Base-by-base conservation (phyloP, 1,140 invertebrate species). In the Scaptomyza pallida region DNA sequence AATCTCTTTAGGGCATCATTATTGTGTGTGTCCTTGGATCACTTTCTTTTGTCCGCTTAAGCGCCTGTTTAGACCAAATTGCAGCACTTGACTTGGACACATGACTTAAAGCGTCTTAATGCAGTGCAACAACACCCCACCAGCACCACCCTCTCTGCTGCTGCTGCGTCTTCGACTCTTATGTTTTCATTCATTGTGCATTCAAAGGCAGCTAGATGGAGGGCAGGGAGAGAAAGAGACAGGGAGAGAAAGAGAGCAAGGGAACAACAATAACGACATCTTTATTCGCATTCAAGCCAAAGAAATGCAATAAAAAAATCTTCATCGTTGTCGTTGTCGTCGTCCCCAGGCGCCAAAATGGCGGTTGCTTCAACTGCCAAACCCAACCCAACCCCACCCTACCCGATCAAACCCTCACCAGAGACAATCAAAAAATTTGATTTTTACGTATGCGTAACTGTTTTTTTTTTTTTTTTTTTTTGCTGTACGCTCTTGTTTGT, bases 381-480 rank as follows among this genome's bases (percentile, higher is more conserved):
- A 19, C 21, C 17, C 13, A 3, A 10, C 9, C 13, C 15, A 21
- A 17, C 12, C 21, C 17, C 13, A 3, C 6, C 9, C 13, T 12
- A 21, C 3, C 26, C 8, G 33, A 37, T 37, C 33, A 37, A 37
- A 37, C 15, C 30, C 13, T n/a, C 15, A 0, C 9, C 17, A 60
- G 47, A 78, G 82, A 86, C 77, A 81, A 88, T 81, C 82, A 88
- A 76, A 75, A 81, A 82, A 78, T 72, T 81, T 86, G 69, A 78
- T 74, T 88, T 81, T 86, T 78, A 81, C 81, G 73, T 86, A 85
- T 85, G 80, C 81, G 81, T 88, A 75, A 81, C 81, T 62, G 57
- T 67, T 77, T 81, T 35, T 35, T 35, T 35, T 35, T 35, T 57
- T 35, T 35, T 35, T 57, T 67, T 77, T 81, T 35, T 35, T 35